phyloP scores from a whole-genome alignment of 2,888 invertebrate species.

The Drosophila limbata region DNA sequence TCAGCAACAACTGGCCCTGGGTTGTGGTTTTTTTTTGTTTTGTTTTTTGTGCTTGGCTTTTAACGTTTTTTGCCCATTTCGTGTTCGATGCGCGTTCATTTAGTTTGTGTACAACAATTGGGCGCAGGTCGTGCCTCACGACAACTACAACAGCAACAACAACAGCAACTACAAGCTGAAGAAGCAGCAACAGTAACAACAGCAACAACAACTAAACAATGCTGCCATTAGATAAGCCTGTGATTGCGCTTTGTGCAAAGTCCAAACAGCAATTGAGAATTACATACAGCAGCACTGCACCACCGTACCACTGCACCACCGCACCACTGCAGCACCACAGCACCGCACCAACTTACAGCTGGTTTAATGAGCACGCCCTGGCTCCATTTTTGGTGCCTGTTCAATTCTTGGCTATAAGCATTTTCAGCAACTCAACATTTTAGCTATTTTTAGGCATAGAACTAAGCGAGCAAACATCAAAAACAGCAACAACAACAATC shows the following conservation, averaged over 20 bases:
- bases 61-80: constrained; percentile 58
- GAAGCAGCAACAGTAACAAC: constrained; percentile 15
- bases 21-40: constrained; percentile 4
- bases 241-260: constrained; percentile 53
- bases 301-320: constrained; percentile 10
- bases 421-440: constrained; percentile 50
- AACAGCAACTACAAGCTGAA: constrained; percentile 16
- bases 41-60: constrained; percentile 24
- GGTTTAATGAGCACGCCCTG: constrained; percentile 79
- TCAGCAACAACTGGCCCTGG: constrained; percentile 34
- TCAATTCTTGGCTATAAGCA: constrained; percentile 39
- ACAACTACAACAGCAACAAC: constrained; percentile 53
- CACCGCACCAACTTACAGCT: constrained; percentile 7
- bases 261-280: constrained; percentile 27
- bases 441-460: constrained; percentile 80
- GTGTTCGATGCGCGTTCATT: constrained; percentile 79
- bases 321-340: background rate
- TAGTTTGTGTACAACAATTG: constrained; percentile 77
- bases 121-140: constrained; percentile 80
- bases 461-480: constrained; percentile 41
- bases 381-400: constrained; percentile 76
- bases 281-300: constrained; percentile 8
- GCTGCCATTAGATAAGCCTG: constrained; percentile 57
- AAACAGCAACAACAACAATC: constrained; percentile 15
- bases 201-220: constrained; percentile 40